Conservation (phyloP, 2,113 vertebrate species). For the Rallus limicola region DNA sequence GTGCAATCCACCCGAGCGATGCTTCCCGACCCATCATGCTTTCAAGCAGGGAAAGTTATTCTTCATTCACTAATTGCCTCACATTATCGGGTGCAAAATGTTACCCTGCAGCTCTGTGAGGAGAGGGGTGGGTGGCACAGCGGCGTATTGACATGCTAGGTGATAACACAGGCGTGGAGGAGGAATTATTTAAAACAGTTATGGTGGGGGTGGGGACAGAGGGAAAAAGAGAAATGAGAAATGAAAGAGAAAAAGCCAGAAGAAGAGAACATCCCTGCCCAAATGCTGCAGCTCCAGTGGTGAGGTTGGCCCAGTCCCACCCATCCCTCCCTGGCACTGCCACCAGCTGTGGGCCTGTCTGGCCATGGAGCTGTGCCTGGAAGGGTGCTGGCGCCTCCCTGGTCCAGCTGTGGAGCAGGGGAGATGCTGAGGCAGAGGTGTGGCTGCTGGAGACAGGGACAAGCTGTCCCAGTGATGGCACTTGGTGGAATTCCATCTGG, state of each 20-base stretch:
- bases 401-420: rapidly evolving
- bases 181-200: slow-evolving; percentile 41
- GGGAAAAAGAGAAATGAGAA: not conserved
- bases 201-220: not conserved
- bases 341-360: rapidly evolving
- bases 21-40: not conserved
- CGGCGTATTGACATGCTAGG: not conserved
- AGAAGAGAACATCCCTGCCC: not conserved
- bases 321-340: not conserved
- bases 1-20: not conserved
- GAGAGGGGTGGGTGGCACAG: slow-evolving; percentile 58
- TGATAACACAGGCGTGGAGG: slow-evolving; percentile 48
- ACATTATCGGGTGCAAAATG: not conserved
- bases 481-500: not conserved
- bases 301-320: not conserved
- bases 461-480: not conserved
- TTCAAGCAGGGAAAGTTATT: not conserved
- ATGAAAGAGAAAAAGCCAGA: not conserved
- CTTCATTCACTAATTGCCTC: slow-evolving; percentile 68
- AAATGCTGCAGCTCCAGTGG: rapidly evolving
- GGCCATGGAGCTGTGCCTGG: not conserved
- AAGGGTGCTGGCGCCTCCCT: not conserved
- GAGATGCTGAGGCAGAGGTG: not conserved
- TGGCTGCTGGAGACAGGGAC: not conserved
- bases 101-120: slow-evolving; percentile 1